phyloP scores from a whole-genome alignment of 2,888 invertebrate species.

The Herminia tarsipennalis region DNA sequence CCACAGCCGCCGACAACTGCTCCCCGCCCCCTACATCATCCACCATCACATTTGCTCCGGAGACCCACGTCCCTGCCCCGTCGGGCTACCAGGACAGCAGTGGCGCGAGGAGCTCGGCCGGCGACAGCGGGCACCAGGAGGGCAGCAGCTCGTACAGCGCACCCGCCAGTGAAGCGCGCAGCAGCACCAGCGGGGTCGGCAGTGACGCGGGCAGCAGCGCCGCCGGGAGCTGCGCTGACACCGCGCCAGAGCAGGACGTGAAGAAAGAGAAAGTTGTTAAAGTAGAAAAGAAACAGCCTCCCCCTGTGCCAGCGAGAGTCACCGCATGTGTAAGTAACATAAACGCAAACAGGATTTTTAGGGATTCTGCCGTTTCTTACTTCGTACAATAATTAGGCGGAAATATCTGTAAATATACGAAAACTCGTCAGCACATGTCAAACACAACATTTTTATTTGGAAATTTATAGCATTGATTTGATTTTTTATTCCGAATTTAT shows the following conservation, averaged over 20 bases:
- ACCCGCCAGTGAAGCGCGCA: no score
- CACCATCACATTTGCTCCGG: slow-evolving; percentile 13
- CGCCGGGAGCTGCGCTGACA: slow-evolving; percentile 14
- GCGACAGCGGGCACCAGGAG: not conserved
- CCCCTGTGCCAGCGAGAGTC: slow-evolving; percentile 56
- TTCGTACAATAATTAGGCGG: no score
- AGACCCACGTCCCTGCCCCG: not conserved
- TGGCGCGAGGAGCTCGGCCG: not conserved
- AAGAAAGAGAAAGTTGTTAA: slow-evolving; percentile 21
- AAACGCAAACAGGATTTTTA: no score
- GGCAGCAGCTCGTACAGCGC: no score
- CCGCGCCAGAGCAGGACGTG: slow-evolving; percentile 1
- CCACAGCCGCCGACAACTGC: slow-evolving; percentile 41
- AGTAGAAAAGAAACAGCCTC: slow-evolving; percentile 43
- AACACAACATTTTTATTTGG: no score
- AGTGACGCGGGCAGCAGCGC: slow-evolving; percentile 1
- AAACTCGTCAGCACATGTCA: no score
- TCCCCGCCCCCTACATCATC: slow-evolving; percentile 26
- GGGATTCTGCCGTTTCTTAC: no score
- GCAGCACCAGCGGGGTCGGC: slow-evolving; percentile 8
- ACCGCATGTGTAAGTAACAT: slow-evolving; percentile 50
- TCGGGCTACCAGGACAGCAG: slow-evolving; percentile 11
- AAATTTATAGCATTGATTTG: no score
- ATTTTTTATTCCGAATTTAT: no score
- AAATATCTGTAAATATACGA: no score